These are phyloP conservation scores for Elephas maximus DNA, from an alignment of 2,113 vertebrate genomes.

Conservation along the genomic window DNA sequence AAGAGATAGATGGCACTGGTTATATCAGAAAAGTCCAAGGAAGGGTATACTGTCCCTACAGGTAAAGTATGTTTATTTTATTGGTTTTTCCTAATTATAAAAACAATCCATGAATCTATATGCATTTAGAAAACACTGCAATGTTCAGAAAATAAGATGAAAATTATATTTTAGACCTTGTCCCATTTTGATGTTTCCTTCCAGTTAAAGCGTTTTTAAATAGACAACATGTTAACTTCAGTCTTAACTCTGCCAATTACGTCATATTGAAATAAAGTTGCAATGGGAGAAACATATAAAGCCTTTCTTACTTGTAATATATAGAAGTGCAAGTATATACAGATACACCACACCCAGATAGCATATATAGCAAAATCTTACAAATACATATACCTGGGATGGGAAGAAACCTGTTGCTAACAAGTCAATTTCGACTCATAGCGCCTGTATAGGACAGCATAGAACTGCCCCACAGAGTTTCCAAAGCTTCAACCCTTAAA, in stretches of 20 bases:
- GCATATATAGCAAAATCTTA: neutral
- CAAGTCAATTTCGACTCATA: too few species aligned
- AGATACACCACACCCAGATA: neutral
- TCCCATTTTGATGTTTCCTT: neutral
- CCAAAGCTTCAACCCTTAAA: neutral
- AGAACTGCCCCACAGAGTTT: neutral
- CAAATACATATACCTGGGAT: neutral
- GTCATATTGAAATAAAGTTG: neutral
- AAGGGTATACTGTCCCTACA: slow-evolving; percentile 84
- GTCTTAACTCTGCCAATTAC: neutral
- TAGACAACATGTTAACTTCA: neutral
- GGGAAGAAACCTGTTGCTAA: neutral
- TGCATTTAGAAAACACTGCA: neutral
- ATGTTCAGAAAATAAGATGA: neutral
- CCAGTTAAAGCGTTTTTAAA: neutral
- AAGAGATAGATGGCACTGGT: slow-evolving; percentile 86
- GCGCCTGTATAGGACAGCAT: neutral
- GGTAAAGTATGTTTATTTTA: slow-evolving; percentile 79
- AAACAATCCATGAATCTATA: neutral
- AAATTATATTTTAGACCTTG: neutral
- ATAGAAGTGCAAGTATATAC: too few species aligned
- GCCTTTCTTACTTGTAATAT: neutral
- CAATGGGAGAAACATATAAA: neutral
- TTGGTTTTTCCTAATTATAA: neutral
- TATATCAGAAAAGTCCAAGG: slow-evolving; percentile 87